phyloP scores from a whole-genome alignment of 2,797 vertebrate species.

The Malacoraja senta region DNA sequence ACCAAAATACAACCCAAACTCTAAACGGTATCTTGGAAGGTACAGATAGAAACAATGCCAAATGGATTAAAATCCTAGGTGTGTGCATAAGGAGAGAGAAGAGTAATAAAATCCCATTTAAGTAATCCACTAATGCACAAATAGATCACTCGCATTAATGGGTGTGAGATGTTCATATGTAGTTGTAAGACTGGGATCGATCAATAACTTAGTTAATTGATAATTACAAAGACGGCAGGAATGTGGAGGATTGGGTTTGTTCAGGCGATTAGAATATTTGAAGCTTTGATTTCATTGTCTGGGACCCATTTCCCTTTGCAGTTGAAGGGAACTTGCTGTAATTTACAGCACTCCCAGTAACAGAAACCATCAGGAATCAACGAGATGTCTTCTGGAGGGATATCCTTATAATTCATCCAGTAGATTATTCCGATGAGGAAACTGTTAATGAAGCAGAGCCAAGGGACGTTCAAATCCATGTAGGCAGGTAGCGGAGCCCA shows the following conservation, averaged over 20 bases:
- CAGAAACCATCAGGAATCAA: constrained; percentile 66
- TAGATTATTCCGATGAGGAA: constrained; percentile 62
- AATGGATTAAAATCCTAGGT: neutral
- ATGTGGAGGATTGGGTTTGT: neutral
- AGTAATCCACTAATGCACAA: neutral
- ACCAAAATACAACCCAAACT: neutral
- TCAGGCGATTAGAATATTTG: neutral
- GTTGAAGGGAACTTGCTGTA: neutral
- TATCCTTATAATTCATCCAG: constrained; percentile 55
- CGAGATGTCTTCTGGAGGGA: constrained; percentile 40
- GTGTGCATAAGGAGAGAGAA: neutral
- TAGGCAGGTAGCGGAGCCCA: constrained; percentile 64
- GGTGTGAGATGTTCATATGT: neutral
- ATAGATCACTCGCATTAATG: neutral
- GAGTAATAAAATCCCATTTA: neutral
- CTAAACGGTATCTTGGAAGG: neutral
- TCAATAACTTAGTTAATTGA: neutral
- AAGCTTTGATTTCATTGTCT: neutral
- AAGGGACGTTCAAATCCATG: constrained; percentile 72
- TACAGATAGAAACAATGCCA: neutral
- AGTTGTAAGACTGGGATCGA: neutral
- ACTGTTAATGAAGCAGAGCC: constrained; percentile 78
- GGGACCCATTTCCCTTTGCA: neutral
- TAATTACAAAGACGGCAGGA: neutral
- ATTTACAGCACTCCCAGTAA: constrained; percentile 66